Evolutionary conservation across 2,797 vertebrate genomes (phyloP).

Genomic region (Poecilia wingei): DNA sequence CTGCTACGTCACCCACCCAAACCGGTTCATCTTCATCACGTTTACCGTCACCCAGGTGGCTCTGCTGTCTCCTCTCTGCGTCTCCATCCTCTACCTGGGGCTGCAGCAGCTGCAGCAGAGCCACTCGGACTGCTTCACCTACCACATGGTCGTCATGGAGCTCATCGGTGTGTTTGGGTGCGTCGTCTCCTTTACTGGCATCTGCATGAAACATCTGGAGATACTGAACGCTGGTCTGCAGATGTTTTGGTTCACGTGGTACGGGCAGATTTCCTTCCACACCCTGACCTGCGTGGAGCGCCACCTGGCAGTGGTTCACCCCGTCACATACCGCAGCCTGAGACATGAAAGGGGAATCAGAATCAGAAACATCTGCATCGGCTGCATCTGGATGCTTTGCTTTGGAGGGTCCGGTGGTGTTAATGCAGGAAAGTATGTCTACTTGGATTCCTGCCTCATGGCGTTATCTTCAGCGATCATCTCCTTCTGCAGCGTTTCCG

Average conservation of each 20-base stretch:
- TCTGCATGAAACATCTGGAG: not conserved
- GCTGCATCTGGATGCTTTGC: not conserved
- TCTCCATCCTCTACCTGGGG: not conserved
- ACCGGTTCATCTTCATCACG: not conserved
- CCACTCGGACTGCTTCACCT: slow-evolving; percentile 14
- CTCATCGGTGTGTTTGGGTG: not conserved
- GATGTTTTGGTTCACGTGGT: not conserved
- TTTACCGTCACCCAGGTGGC: not conserved
- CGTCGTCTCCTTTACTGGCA: not conserved
- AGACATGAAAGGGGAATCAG: not conserved
- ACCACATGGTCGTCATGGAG: slow-evolving; percentile 17
- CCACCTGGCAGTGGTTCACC: slow-evolving; percentile 45
- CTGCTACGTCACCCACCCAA: not conserved
- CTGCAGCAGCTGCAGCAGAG: not conserved
- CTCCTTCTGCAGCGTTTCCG: slow-evolving; percentile 10
- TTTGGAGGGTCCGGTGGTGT: not conserved
- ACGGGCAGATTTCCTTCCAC: slow-evolving; percentile 9
- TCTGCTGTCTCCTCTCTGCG: not conserved
- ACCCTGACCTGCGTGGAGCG: slow-evolving; percentile 23
- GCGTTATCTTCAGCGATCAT: not conserved
- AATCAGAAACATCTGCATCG: slow-evolving; percentile 6
- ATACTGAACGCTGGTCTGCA: accelerated
- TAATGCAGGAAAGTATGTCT: not conserved
- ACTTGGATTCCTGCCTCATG: not conserved
- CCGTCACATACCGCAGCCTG: slow-evolving; percentile 25